Base-by-base conservation (phyloP, 2,888 invertebrate genomes). In the Cecidostiba fungosa region DNA sequence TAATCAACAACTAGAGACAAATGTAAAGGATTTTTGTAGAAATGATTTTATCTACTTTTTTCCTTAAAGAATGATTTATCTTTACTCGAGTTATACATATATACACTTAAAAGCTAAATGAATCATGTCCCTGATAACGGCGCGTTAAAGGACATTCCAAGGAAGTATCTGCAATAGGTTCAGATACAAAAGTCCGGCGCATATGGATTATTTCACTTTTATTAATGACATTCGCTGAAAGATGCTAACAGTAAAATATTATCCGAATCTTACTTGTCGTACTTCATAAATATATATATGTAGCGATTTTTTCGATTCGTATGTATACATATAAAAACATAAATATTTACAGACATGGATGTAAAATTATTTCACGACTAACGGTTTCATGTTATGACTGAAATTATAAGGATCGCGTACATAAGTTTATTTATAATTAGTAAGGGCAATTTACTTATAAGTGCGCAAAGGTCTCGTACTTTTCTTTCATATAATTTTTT, bases 191-290 rank as follows among this genome's bases (percentile, higher is more conserved):
- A 87, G 70, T 87, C 74, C 81, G 87, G 88, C 89, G 88, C 87
- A 87, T 89, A 88, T 90, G 88, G 89, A 88, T 92, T 92, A 87
- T 87, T 85, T 88, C 79, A 88, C 88, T 91, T 91, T 91, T 91
- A 91, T 92, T 92, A 87, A 90, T 92, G 92, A 92, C 91, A 92
- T 90, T 91, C 88, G 89, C 91, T 90, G 91, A 90, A 90, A 90
- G 89, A 91, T 90, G 29, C 81, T 92, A 91, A 92, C 91, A 91
- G 89, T 92, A 91, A 92, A 92, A 92, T 91, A 91, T 90, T 90
- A 92, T 91, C 90, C 89, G 91, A 90, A 91, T 91, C 90, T 91
- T 90, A 91, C 90, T 90, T 91, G 87, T 90, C 87, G 88, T 91
- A 91, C 90, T 92, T 91, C 92, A 92, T 92, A 92, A 92, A 91